Conservation (phyloP, 2,888 invertebrate genomes). For the Chouioia cunea region DNA sequence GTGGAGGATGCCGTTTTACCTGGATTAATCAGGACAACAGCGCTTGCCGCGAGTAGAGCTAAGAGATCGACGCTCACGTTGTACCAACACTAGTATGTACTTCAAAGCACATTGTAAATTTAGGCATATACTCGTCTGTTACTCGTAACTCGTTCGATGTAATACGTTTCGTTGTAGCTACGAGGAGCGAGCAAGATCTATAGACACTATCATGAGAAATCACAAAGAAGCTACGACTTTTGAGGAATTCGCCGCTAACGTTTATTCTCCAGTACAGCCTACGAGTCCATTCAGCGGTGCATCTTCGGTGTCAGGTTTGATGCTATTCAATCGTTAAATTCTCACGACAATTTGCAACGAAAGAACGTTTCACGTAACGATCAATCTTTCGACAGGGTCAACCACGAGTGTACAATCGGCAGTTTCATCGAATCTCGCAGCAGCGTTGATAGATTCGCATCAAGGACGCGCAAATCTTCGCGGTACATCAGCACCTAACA, state of each 20-base stretch:
- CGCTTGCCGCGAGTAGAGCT: conserved; percentile 91
- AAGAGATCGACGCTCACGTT: conserved; percentile 90
- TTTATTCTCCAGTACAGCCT: conserved; percentile 78
- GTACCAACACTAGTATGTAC: conserved; percentile 89
- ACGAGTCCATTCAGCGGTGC: conserved; percentile 69
- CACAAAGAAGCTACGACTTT: conserved; percentile 91
- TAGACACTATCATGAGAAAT: conserved; percentile 86
- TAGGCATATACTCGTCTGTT: conserved; percentile 4
- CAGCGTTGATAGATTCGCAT: conserved; percentile 72
- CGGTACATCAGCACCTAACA: conserved; percentile 61
- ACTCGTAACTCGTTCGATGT: conserved; percentile 6
- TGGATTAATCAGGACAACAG: conserved; percentile 89
- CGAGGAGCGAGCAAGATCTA: conserved; percentile 88
- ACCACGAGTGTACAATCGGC: conserved; percentile 67
- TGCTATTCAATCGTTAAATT: not conserved
- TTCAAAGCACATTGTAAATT: conserved; percentile 14
- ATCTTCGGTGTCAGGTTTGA: conserved; percentile 65
- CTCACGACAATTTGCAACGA: not conserved
- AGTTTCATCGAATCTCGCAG: conserved; percentile 72
- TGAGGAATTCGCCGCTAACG: conserved; percentile 85
- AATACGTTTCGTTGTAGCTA: conserved; percentile 73
- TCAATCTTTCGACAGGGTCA: conserved; percentile 56
- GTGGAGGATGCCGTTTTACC: conserved; percentile 81
- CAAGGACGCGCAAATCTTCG: conserved; percentile 67
- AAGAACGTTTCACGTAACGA: conserved; percentile 2